Base-by-base conservation (phyloP, 2,797 vertebrate genomes). In the Danio albolineatus region DNA sequence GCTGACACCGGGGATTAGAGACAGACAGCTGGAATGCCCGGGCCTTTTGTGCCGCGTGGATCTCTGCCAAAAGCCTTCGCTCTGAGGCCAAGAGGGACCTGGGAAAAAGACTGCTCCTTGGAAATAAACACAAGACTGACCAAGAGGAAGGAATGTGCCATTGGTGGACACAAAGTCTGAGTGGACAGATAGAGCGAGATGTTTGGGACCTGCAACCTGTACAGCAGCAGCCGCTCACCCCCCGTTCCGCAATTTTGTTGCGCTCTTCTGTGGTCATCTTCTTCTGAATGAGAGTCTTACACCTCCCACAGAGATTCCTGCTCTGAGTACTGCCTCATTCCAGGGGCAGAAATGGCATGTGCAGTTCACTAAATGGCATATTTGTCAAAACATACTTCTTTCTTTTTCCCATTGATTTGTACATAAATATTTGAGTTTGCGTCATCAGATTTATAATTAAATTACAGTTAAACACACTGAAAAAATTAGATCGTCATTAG, bases 1-100 rank as follows among this genome's bases (percentile, higher is more conserved):
- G 95, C 96, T 98, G 97, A 99, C 97, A 98, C 95, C 81, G 92
- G 95, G 97, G 97, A 98, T 98, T 98, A 98, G 95, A 95, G 91
- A 94, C 96, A 97, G 97, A 97, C 96, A 97, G 96, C 95, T 97
- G 96, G 96, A 98, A 98, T 98, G 96, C 95, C 95, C 93, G 92
- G 94, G 92, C 86, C 87, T 95, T 98, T 98, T 98, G 96, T 98
- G 94, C 91, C 88, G 90, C 59, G 90, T 97, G 96, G 96, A 96
- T 93, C 90, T 92, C 94, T 93, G 97, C 97, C 97, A 98, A 96
- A 94, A 95, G 90, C 94, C 95, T 95, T 94, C 92, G 90, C 92
- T 94, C 90, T 65, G 92, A 95, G 95, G 95, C 96, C 96, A 95
- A 95, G 94, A 92, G 91, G 88, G 91, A 93, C 89, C 91, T 92